Evolutionary conservation across 2,797 vertebrate genomes (phyloP).

Genomic region (Hoplostethus atlanticus): DNA sequence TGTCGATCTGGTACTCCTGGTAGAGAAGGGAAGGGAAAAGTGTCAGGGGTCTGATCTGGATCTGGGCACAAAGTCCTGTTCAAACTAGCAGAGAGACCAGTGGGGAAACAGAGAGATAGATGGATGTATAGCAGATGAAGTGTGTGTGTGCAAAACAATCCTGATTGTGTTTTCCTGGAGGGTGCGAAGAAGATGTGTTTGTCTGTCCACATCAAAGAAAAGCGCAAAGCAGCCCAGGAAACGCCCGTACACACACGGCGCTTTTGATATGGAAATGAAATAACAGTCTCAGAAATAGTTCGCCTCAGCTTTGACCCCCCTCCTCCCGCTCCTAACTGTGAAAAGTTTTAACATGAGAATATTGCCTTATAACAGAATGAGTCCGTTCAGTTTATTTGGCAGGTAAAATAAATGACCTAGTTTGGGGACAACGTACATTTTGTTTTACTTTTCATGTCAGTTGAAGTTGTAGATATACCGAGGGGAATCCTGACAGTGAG

Average conservation of each 20-base stretch:
- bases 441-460: too few relatives aligned
- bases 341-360: background rate
- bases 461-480: background rate
- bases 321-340: slow-evolving; percentile 34
- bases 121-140: background rate
- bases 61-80: background rate
- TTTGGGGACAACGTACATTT: too few relatives aligned
- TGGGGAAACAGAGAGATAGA: slow-evolving; percentile 1
- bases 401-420: background rate
- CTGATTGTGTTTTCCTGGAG: slow-evolving; percentile 15
- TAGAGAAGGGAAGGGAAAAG: background rate
- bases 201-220: slow-evolving; percentile 64
- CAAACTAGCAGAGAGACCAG: slow-evolving; percentile 1
- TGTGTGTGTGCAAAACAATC: slow-evolving; percentile 8
- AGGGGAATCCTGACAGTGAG: background rate
- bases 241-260: slow-evolving; percentile 32
- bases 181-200: slow-evolving; percentile 39
- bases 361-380: background rate
- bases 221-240: slow-evolving; percentile 19
- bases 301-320: slow-evolving; percentile 42
- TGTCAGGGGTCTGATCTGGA: slow-evolving; percentile 54
- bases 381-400: background rate
- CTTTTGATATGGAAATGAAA: slow-evolving; percentile 73
- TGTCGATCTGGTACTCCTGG: slow-evolving; percentile 97
- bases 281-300: slow-evolving; percentile 42